Evolutionary conservation across 2,113 vertebrate genomes (phyloP).

Genomic region (Strix uralensis): DNA sequence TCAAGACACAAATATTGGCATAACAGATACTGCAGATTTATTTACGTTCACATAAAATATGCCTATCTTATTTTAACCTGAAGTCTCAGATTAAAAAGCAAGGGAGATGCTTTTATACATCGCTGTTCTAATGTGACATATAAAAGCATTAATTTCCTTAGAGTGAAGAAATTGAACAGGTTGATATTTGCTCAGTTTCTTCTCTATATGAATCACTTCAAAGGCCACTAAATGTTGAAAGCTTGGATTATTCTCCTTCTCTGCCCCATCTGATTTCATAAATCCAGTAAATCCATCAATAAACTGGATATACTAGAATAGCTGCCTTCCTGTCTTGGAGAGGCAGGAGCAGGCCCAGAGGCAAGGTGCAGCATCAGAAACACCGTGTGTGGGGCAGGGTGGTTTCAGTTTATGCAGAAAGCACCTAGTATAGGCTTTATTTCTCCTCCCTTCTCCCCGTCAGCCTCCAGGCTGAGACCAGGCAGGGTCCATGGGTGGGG

Average conservation of each 20-base stretch:
- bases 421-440: background rate
- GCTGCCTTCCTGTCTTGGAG: background rate
- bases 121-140: background rate
- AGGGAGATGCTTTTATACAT: background rate
- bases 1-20: constrained; percentile 15
- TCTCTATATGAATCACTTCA: background rate
- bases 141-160: constrained; percentile 27
- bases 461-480: background rate
- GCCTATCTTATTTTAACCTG: background rate
- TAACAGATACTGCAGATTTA: background rate
- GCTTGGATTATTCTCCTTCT: background rate
- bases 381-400: fast-evolving
- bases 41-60: background rate
- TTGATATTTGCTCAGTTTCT: constrained; percentile 27
- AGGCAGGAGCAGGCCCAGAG: background rate
- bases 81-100: background rate
- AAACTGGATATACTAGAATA: background rate
- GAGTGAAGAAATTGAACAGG: background rate
- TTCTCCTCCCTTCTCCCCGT: background rate
- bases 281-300: background rate
- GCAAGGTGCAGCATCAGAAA: background rate
- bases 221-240: background rate
- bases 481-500: background rate
- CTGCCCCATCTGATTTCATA: background rate
- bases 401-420: background rate